phyloP scores from a whole-genome alignment of 2,888 invertebrate species.

The Apoderus coryli region DNA sequence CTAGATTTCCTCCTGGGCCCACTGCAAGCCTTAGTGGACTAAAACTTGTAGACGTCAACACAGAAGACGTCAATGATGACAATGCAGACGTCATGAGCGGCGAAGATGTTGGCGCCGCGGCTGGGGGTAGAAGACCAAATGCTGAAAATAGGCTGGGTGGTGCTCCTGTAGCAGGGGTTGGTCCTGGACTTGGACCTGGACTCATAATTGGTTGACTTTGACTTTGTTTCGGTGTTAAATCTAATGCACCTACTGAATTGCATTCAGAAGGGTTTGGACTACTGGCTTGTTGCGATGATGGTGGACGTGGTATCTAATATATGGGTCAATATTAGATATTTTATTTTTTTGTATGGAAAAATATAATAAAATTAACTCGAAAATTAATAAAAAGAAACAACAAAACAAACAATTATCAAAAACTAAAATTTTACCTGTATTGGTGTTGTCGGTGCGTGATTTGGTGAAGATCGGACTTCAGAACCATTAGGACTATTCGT shows the following conservation, averaged over 20 bases:
- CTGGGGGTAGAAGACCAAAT: slow-evolving; percentile 43
- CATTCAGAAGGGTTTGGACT: slow-evolving; percentile 36
- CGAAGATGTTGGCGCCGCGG: slow-evolving; percentile 43
- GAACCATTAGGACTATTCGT: slow-evolving; percentile 31
- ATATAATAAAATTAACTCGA: too few species aligned
- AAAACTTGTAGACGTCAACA: slow-evolving; percentile 71
- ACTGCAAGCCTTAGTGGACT: slow-evolving; percentile 78
- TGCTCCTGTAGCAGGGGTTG: slow-evolving; percentile 24
- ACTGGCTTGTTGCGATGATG: slow-evolving; percentile 31
- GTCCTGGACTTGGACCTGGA: slow-evolving; percentile 14
- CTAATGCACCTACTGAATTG: slow-evolving; percentile 41
- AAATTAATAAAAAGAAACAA: too few species aligned
- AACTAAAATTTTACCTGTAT: slow-evolving; percentile 26
- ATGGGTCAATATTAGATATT: slow-evolving; percentile 2
- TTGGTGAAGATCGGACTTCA: slow-evolving; percentile 29
- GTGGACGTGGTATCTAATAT: slow-evolving; percentile 32
- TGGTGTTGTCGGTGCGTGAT: slow-evolving; percentile 29
- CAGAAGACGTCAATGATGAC: slow-evolving; percentile 67
- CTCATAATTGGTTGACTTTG: slow-evolving; percentile 17
- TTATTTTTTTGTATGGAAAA: slow-evolving; percentile 11
- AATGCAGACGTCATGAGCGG: slow-evolving; percentile 64
- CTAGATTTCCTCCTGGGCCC: slow-evolving; percentile 37
- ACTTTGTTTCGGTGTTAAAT: slow-evolving; percentile 38
- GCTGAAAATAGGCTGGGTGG: slow-evolving; percentile 35
- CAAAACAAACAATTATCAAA: too few species aligned